A percentile compares a stretch with the other conserved stretches of the same genome.
Evolutionary conservation across 2,888 invertebrate species (phyloP).

Genomic region (Polia nebulosa): DNA sequence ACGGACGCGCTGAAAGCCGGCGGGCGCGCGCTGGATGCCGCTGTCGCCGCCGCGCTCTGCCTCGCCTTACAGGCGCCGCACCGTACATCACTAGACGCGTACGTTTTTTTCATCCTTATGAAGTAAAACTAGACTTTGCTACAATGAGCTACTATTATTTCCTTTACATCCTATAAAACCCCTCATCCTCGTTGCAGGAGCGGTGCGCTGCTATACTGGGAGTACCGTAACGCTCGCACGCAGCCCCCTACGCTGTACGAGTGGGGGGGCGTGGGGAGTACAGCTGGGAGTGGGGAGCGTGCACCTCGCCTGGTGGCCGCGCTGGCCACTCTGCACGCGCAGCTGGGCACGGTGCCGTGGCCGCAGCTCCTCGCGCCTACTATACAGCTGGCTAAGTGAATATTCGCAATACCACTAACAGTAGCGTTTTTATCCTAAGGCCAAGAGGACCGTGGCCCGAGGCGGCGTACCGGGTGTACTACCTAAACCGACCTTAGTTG

Average conservation of each 20-base stretch:
- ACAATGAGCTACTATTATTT: too few relatives aligned
- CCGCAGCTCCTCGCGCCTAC: constrained; percentile 77
- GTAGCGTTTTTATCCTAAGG: too few relatives aligned
- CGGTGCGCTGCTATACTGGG: constrained; percentile 94
- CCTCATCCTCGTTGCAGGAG: constrained; percentile 88
- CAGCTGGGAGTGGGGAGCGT: constrained; percentile 37
- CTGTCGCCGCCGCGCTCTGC: constrained; percentile 94
- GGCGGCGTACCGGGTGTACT: too few relatives aligned
- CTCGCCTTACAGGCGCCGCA: constrained; percentile 94
- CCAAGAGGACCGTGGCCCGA: too few relatives aligned
- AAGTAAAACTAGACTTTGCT: too few relatives aligned
- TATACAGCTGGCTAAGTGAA: constrained; percentile 78
- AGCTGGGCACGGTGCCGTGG: constrained; percentile 80
- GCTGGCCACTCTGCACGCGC: constrained; percentile 80
- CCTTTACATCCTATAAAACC: background rate
- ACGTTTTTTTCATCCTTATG: constrained; percentile 70
- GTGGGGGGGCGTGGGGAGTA: constrained; percentile 73
- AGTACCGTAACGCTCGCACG: constrained; percentile 90
- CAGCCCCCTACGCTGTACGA: constrained; percentile 81
- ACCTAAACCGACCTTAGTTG: too few relatives aligned
- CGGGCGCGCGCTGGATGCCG: constrained; percentile 95
- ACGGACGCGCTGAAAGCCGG: constrained; percentile 92
- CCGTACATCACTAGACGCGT: constrained; percentile 95
- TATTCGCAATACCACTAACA: background rate
- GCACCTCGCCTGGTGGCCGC: constrained; percentile 80